These are phyloP conservation scores for Drosophila quinaria DNA, from an alignment of 2,888 invertebrate genomes.

Conservation along the genomic window DNA sequence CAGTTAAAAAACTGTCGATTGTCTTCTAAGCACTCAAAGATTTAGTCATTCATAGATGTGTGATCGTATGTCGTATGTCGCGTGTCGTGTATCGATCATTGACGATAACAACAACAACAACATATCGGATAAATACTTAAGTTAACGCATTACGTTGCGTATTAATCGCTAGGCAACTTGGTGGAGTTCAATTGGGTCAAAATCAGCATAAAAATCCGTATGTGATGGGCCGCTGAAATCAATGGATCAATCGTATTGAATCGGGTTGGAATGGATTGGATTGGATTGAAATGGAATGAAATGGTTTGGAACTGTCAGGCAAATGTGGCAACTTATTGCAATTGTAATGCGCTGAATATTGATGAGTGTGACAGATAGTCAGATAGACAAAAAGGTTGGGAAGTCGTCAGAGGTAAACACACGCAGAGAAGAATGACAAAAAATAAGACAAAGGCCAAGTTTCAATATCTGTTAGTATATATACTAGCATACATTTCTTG, in stretches of 20 bases:
- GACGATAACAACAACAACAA: constrained; percentile 26
- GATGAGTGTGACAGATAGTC: constrained; percentile 59
- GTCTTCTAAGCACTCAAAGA: neutral
- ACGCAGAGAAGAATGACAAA: constrained; percentile 1
- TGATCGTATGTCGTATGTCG: constrained; percentile 45
- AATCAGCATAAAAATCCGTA: constrained; percentile 77
- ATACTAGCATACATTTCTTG: constrained; percentile 18
- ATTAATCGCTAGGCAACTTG: constrained; percentile 57
- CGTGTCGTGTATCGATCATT: constrained; percentile 39
- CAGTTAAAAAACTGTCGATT: neutral
- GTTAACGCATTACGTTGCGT: constrained; percentile 62
- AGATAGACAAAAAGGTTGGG: constrained; percentile 31
- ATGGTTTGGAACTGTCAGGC: constrained; percentile 50
- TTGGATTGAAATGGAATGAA: constrained; percentile 24
- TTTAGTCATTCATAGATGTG: constrained; percentile 13
- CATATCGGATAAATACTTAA: constrained; percentile 37
- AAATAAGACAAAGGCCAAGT: constrained; percentile 30
- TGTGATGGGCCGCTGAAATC: constrained; percentile 70
- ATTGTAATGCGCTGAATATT: constrained; percentile 82
- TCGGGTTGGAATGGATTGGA: constrained; percentile 31
- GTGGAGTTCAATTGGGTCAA: constrained; percentile 77
- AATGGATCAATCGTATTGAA: constrained; percentile 50
- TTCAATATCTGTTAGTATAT: constrained; percentile 16
- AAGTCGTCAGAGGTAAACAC: constrained; percentile 6
- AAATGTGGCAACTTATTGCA: constrained; percentile 76